A percentile compares a stretch with the other conserved stretches of the same genome.
Conservation (phyloP, 2,888 invertebrate species). For the Parnassius apollo region DNA sequence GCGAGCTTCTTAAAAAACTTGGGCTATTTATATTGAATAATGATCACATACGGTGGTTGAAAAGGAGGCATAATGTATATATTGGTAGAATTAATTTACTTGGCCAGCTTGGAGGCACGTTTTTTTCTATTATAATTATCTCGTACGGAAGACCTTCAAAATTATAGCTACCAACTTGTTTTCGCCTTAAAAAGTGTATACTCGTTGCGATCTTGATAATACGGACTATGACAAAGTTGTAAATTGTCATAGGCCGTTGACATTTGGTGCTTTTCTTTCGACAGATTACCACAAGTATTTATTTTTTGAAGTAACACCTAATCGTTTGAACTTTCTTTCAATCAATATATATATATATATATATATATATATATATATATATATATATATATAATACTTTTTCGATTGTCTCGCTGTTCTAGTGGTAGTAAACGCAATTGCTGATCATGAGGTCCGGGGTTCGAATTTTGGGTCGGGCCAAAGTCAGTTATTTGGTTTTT, state of each 20-base stretch:
- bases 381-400: too few relatives aligned
- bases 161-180: slow-evolving; percentile 55
- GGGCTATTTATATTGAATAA: slow-evolving; percentile 14
- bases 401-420: too few relatives aligned
- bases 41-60: not conserved
- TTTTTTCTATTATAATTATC: slow-evolving; percentile 34
- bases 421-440: too few relatives aligned
- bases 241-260: slow-evolving; percentile 3
- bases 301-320: too few relatives aligned
- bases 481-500: too few relatives aligned
- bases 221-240: not conserved
- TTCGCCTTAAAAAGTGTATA: slow-evolving; percentile 37
- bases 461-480: too few relatives aligned
- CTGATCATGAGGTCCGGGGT: too few relatives aligned
- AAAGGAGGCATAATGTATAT: slow-evolving; percentile 11
- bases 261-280: slow-evolving; percentile 1
- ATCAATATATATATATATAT: too few relatives aligned
- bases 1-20: slow-evolving; percentile 14
- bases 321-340: too few relatives aligned
- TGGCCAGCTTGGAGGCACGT: slow-evolving; percentile 5
- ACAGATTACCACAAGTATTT: too few relatives aligned
- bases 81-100: slow-evolving; percentile 3
- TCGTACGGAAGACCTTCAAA: slow-evolving; percentile 46
- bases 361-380: too few relatives aligned
- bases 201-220: slow-evolving; percentile 29